Conservation (phyloP, 2,113 vertebrate genomes). For the Nematolebias whitei region DNA sequence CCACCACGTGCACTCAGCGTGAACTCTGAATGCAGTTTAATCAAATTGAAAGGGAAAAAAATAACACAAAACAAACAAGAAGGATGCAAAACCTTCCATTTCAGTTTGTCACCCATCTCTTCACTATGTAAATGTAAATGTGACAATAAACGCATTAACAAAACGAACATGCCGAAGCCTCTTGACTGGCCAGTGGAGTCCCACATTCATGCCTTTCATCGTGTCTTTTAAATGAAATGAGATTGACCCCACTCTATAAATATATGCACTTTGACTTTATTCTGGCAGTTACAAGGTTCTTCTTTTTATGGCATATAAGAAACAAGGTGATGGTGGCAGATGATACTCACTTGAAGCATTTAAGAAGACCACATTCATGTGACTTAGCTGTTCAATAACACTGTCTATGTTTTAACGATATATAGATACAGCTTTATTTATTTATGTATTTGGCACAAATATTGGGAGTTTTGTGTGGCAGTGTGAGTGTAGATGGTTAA, state of each 20-base stretch:
- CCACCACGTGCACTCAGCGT: constrained; percentile 60
- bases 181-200: constrained; percentile 24
- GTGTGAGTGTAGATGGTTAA: constrained; percentile 23
- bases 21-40: constrained; percentile 61
- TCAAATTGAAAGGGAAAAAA: constrained; percentile 5
- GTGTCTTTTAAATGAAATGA: constrained; percentile 22
- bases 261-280: constrained; percentile 20
- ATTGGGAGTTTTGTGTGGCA: background rate
- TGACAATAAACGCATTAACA: constrained; percentile 89
- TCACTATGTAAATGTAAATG: constrained; percentile 91
- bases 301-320: constrained; percentile 24
- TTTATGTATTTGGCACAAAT: background rate
- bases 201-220: constrained; percentile 11
- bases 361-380: background rate
- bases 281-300: constrained; percentile 20
- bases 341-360: constrained; percentile 2
- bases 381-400: constrained; percentile 20
- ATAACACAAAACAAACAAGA: constrained; percentile 22
- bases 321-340: background rate
- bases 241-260: background rate
- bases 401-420: background rate
- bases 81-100: constrained; percentile 57
- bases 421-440: background rate
- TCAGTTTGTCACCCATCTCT: constrained; percentile 82
- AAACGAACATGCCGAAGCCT: constrained; percentile 49